A percentile compares a stretch with the other conserved stretches of the same genome.
Evolutionary conservation across 1,140 invertebrate genomes (phyloP).

Genomic region (Phymorhynchus buccinoides): DNA sequence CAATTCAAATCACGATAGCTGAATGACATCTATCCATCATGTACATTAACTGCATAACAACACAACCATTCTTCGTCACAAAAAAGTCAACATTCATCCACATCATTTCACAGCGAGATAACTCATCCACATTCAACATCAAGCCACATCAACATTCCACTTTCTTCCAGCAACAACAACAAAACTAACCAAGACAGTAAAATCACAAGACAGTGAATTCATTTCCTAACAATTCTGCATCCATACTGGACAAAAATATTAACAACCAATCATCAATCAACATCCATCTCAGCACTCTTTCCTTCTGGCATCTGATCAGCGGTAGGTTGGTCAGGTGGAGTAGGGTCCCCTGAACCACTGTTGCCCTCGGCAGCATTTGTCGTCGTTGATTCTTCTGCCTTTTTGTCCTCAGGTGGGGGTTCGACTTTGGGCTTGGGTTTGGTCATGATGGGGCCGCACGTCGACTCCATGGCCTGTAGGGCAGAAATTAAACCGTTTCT

Average conservation of each 20-base stretch:
- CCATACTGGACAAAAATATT: not conserved
- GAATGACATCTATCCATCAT: too few relatives aligned
- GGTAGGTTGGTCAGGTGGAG: slow-evolving; percentile 23
- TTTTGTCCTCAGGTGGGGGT: slow-evolving; percentile 70
- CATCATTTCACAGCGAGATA: too few relatives aligned
- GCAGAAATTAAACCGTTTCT: too few relatives aligned
- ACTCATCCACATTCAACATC: too few relatives aligned
- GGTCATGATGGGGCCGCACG: slow-evolving; percentile 83
- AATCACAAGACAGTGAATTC: too few relatives aligned
- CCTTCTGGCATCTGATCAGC: not conserved
- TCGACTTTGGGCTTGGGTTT: slow-evolving; percentile 90
- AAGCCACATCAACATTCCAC: too few relatives aligned
- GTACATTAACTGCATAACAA: too few relatives aligned
- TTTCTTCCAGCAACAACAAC: too few relatives aligned
- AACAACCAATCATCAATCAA: slow-evolving; percentile 55
- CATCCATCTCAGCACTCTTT: slow-evolving; percentile 61
- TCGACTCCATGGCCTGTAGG: slow-evolving; percentile 80
- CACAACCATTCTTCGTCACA: too few relatives aligned
- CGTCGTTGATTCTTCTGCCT: slow-evolving; percentile 25
- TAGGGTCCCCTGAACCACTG: slow-evolving; percentile 39
- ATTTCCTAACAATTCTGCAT: not conserved
- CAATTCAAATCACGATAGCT: too few relatives aligned
- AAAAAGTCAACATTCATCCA: too few relatives aligned
- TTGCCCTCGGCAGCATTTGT: slow-evolving; percentile 31
- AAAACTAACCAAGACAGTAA: too few relatives aligned